Evolutionary conservation across 2,113 vertebrate species (phyloP).

Genomic region (Chelonoidis abingdonii): DNA sequence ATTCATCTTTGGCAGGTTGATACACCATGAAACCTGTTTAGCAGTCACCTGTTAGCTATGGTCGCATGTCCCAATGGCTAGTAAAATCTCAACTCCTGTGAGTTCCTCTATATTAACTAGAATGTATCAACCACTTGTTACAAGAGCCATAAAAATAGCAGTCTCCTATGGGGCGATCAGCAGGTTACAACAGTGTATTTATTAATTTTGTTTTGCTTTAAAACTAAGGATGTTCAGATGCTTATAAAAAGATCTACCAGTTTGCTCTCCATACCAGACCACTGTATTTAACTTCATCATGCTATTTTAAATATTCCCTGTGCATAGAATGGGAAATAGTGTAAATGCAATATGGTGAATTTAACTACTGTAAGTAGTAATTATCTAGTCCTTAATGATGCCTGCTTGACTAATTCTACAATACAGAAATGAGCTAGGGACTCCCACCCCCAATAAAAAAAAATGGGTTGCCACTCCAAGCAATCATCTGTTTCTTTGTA

Average conservation of each 20-base stretch:
- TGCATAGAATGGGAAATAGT: not conserved
- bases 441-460: not conserved
- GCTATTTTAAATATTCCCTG: not conserved
- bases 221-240: not conserved
- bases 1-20: not conserved
- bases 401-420: not conserved
- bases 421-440: not conserved
- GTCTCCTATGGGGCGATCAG: not conserved
- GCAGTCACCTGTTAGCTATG: not conserved
- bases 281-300: not conserved
- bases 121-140: not conserved
- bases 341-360: not conserved
- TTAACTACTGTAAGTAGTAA: accelerated
- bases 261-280: not conserved
- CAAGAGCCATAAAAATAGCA: not conserved
- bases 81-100: not conserved
- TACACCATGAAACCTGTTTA: not conserved
- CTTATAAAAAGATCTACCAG: not conserved
- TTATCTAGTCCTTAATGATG: not conserved
- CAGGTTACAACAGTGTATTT: not conserved
- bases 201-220: not conserved
- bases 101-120: not conserved
- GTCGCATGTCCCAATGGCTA: not conserved
- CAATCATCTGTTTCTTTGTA: not conserved
- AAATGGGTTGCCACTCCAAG: not conserved